Evolutionary conservation across 2,888 invertebrate genomes (phyloP).

Genomic region (Chrysodeixis includens): DNA sequence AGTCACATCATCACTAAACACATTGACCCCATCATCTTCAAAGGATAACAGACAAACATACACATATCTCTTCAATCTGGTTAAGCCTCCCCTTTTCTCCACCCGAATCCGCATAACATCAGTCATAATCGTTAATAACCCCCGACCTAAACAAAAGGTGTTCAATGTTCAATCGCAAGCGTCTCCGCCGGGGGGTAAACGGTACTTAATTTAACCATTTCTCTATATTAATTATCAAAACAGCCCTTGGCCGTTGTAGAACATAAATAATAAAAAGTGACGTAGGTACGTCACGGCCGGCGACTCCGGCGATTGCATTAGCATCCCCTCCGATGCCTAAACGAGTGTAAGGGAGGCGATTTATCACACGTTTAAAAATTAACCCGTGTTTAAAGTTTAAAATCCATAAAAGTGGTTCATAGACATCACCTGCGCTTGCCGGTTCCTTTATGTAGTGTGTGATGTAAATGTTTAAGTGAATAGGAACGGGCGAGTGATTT

Average conservation of each 20-base stretch:
- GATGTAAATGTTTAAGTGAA: conserved; percentile 9
- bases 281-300: conserved; percentile 93
- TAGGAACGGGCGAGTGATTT: conserved; percentile 5
- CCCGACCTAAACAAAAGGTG: conserved; percentile 74
- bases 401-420: conserved; percentile 70
- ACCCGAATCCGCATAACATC: conserved; percentile 64
- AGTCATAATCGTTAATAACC: conserved; percentile 61
- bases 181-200: conserved; percentile 75
- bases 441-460: conserved; percentile 18
- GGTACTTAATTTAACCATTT: conserved; percentile 78
- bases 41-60: neutral
- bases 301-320: conserved; percentile 72
- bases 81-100: conserved; percentile 14
- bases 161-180: conserved; percentile 68
- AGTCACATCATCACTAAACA: too few species aligned
- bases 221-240: conserved; percentile 83
- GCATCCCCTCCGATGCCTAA: conserved; percentile 72
- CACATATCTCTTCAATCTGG: conserved; percentile 9
- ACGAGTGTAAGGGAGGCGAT: conserved; percentile 76
- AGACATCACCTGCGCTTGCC: conserved; percentile 68
- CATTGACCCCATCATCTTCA: too few species aligned
- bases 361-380: conserved; percentile 76
- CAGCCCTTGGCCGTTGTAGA: conserved; percentile 69
- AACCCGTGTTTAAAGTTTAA: conserved; percentile 66
- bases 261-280: conserved; percentile 82